Evolutionary conservation across 2,113 vertebrate species (phyloP), one percentile per base, ranked within the genome.

Genomic region (Eonycteris spelaea): DNA sequence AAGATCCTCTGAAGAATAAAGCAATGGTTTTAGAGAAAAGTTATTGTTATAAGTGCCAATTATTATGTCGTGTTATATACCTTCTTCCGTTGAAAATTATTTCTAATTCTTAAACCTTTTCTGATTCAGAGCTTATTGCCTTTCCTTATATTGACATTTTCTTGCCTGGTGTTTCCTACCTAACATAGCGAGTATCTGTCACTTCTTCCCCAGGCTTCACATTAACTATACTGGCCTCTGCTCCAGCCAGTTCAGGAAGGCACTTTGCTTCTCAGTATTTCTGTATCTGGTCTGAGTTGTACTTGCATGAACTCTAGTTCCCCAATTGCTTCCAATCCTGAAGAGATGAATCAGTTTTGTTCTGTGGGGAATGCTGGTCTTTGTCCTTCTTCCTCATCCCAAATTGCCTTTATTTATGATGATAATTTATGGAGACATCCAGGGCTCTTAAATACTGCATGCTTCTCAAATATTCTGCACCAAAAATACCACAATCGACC

Each of bases 361-460:
- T 68, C 15, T 88, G 7, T 71, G 73, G 48, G 21, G 28, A 70
- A 90, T 70, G 15, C 16, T 40, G 45, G 70, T 91, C 45, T 78
- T 88, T 88, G 92, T 83, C 30, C 63, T 92, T 90, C 28, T 65
- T 75, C 21, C n/a, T 83, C 35, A 53, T 55, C 13, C 61, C 43
- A 90, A 86, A 83, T 90, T 92, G 57, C 59, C n/a, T 87, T 16
- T 43, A 77, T 61, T 90, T 79, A 78, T 55, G 48, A 40, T 94
- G 74, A 45, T 83, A 90, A 94, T 86, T 94, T 96, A 87, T 86
- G 48, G 75, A 87, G 63, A 90, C 63, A 77, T 5, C 35, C 19
- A 65, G 16, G 11, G 26, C n/a, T 95, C 16, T 95, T 68, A 80
- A 28, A 75, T 84, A 57, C 21, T 51, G 11, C 51, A 38, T 71